Base-by-base conservation (phyloP, 2,113 vertebrate genomes). In the Festucalex cinctus region DNA sequence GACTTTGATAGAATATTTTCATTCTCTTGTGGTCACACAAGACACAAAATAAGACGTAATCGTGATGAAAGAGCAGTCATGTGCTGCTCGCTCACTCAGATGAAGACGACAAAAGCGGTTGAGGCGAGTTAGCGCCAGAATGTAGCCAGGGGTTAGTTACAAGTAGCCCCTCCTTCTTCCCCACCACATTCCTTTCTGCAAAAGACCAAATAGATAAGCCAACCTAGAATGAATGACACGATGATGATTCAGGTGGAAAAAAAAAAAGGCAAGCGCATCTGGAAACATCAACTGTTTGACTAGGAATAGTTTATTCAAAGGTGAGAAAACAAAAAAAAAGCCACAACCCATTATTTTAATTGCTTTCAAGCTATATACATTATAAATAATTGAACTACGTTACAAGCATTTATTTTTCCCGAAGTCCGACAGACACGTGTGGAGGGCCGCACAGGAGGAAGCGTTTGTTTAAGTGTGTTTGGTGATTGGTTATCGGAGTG, bases 251-350 rank as follows among this genome's bases (percentile, higher is more conserved):
- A 59, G 16, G 32, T 51, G 39, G 37, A 3, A 8, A 56, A 24
- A 37, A 26, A 13, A 59, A 41, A 6, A 20, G 9, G 19, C 2
- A 14, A 44, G 1, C 0, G 17, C 7, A 65, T 28, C 35, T 2
- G n/a, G 9, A n/a, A n/a, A 59, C 22, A 39, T 12, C 58, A 66
- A 26, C 54, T 51, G 64, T 88, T 87, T 92, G 85, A 87, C 89
- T 90, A 92, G 86, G 86, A 92, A 91, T 84, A 65, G 75, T 91
- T 92, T 91, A 91, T 89, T 92, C 90, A 91, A 62, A 92, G 84
- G 84, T 90, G 85, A 88, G 80, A 91, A 90, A 89, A 80, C 73
- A 60, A 78, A 54, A 81, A 80, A 81, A 88, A 87, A 80, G 78
- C 79, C 88, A 91, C 88, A 86, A 83, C 75, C 70, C 78, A 81